phyloP scores from a whole-genome alignment of 1,140 invertebrate species.

The Macrobrachium rosenbergii region DNA sequence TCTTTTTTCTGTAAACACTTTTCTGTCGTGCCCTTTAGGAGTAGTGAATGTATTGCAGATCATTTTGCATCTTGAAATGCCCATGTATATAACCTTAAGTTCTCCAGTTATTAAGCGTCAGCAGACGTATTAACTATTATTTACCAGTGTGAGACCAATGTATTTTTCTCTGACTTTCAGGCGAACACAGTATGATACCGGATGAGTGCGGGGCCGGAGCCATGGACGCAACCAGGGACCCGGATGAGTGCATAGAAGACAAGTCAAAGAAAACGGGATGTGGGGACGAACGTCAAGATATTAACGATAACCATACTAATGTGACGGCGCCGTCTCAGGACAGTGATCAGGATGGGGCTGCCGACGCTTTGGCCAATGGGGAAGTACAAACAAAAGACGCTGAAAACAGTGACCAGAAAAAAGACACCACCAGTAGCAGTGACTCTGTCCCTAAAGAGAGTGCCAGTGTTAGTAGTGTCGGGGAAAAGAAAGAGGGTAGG shows the following conservation, averaged over 20 bases:
- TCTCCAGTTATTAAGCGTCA: not conserved
- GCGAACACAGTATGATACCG: constrained; percentile 57
- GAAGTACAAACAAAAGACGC: constrained; percentile 30
- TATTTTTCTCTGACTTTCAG: not conserved
- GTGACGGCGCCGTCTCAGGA: not conserved
- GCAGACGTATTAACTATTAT: not conserved
- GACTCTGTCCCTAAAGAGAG: not conserved
- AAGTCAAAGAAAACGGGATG: constrained; percentile 50
- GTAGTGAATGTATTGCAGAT: too few species aligned
- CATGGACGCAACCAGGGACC: constrained; percentile 57
- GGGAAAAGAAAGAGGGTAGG: constrained; percentile 15
- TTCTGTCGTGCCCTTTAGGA: too few species aligned
- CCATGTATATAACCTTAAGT: not conserved
- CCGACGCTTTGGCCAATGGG: constrained; percentile 9
- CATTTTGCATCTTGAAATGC: too few species aligned
- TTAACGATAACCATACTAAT: constrained; percentile 59
- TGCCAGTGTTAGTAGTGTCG: constrained; percentile 16
- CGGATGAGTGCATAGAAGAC: constrained; percentile 44
- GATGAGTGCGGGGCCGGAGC: constrained; percentile 59
- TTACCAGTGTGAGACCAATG: too few species aligned
- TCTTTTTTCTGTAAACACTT: too few species aligned
- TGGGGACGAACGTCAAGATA: constrained; percentile 35
- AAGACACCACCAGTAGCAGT: not conserved
- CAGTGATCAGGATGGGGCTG: not conserved
- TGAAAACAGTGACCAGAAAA: constrained; percentile 3